These are phyloP conservation scores for Hipposideros armiger DNA, from an alignment of 2,113 vertebrate species.

Conservation along the genomic window DNA sequence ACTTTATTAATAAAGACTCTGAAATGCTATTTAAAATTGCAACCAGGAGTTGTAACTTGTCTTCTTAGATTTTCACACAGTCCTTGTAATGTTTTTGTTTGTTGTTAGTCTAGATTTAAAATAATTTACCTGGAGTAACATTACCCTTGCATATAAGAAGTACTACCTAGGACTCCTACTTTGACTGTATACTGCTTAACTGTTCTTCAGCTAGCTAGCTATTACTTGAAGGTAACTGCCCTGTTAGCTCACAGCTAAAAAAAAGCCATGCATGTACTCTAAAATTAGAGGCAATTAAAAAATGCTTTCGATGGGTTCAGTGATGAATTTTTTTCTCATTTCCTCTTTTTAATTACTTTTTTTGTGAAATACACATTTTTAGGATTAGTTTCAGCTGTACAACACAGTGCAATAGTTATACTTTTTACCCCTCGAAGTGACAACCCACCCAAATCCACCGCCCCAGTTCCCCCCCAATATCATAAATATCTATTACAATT, in stretches of 20 bases:
- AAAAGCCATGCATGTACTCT: neutral
- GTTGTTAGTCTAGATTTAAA: slow-evolving; percentile 45
- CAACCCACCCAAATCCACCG: no score
- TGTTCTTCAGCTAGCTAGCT: slow-evolving; percentile 2
- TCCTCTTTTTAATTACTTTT: no score
- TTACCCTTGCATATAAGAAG: neutral
- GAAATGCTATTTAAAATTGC: slow-evolving; percentile 53
- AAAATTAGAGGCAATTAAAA: neutral
- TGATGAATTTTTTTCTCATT: no score
- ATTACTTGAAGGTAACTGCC: neutral
- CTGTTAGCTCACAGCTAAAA: neutral
- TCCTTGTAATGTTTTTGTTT: slow-evolving; percentile 21
- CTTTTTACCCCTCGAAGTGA: no score
- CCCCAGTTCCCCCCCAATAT: no score
- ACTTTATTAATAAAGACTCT: slow-evolving; percentile 34
- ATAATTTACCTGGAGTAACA: slow-evolving; percentile 6
- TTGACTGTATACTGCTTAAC: neutral
- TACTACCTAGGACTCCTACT: neutral
- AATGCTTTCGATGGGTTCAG: neutral
- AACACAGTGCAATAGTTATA: no score
- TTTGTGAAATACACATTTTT: no score
- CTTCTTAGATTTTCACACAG: slow-evolving; percentile 17
- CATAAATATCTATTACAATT: no score
- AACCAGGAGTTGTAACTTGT: slow-evolving; percentile 1
- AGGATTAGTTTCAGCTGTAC: no score